Evolutionary conservation across 2,797 vertebrate genomes (phyloP).

Genomic region (Darevskia mixta): DNA sequence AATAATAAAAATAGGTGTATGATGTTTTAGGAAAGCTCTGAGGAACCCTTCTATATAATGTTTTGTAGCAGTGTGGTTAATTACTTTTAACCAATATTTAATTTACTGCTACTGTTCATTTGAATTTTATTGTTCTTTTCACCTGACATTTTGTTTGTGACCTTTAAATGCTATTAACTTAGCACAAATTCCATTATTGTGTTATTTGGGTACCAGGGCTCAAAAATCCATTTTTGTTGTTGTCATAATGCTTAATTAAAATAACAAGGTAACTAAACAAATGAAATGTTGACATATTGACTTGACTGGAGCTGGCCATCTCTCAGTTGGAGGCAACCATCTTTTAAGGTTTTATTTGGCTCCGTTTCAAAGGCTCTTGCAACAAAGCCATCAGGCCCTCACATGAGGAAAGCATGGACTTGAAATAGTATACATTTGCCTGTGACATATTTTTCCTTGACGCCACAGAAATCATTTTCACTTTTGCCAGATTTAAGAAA

Average conservation of each 20-base stretch:
- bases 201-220: slow-evolving; percentile 31
- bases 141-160: background rate
- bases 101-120: background rate
- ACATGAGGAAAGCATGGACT: background rate
- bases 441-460: background rate
- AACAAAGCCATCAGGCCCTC: slow-evolving; percentile 15
- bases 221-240: slow-evolving; percentile 4
- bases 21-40: background rate
- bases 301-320: background rate
- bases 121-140: background rate
- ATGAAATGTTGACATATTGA: slow-evolving; percentile 26
- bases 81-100: background rate
- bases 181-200: background rate
- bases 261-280: slow-evolving; percentile 15
- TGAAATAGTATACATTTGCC: slow-evolving; percentile 12
- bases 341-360: background rate
- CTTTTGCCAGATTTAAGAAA: slow-evolving; percentile 11
- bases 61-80: background rate
- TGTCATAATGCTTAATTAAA: background rate
- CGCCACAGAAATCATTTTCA: background rate
- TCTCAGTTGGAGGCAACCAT: background rate
- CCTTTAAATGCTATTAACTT: slow-evolving; percentile 57
- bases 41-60: background rate
- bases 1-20: background rate
- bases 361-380: background rate